Conservation (phyloP, 2,888 invertebrate species). For the Heliconius charithonia region DNA sequence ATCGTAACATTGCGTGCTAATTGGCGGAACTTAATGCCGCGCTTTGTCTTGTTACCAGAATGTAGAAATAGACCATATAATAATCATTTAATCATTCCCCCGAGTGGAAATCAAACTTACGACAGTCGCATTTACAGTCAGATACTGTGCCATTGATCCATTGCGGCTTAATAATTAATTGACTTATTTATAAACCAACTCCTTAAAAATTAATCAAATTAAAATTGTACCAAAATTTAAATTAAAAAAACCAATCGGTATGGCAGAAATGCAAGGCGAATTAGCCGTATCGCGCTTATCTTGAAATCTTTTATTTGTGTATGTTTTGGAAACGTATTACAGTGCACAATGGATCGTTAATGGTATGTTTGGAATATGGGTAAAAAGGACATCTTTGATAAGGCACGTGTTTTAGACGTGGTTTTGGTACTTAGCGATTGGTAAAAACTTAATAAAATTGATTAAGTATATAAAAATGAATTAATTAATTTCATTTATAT, state of each 20-base stretch:
- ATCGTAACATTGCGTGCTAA: too few species aligned
- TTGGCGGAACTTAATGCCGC: too few species aligned
- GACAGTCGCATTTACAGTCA: too few species aligned
- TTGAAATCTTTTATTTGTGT: slow-evolving; percentile 53
- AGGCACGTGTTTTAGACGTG: slow-evolving; percentile 62
- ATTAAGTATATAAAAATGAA: not conserved
- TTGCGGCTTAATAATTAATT: not conserved
- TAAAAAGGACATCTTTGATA: slow-evolving; percentile 72
- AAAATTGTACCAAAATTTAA: not conserved
- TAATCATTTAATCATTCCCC: too few species aligned
- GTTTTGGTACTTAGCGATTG: slow-evolving; percentile 13
- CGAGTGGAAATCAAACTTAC: too few species aligned
- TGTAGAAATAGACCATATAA: not conserved
- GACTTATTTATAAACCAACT: not conserved
- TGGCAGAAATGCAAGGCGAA: slow-evolving; percentile 33
- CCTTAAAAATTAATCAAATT: not conserved
- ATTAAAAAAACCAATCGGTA: slow-evolving; percentile 18
- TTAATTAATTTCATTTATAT: too few species aligned
- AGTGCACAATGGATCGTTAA: slow-evolving; percentile 73
- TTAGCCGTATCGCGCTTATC: slow-evolving; percentile 57
- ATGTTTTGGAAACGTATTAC: slow-evolving; percentile 58
- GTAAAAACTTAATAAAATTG: not conserved
- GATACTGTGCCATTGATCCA: too few species aligned
- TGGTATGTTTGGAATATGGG: slow-evolving; percentile 71
- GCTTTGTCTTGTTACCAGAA: not conserved